Evolutionary conservation across 2,113 vertebrate species (phyloP).

Genomic region (Strix uralensis): DNA sequence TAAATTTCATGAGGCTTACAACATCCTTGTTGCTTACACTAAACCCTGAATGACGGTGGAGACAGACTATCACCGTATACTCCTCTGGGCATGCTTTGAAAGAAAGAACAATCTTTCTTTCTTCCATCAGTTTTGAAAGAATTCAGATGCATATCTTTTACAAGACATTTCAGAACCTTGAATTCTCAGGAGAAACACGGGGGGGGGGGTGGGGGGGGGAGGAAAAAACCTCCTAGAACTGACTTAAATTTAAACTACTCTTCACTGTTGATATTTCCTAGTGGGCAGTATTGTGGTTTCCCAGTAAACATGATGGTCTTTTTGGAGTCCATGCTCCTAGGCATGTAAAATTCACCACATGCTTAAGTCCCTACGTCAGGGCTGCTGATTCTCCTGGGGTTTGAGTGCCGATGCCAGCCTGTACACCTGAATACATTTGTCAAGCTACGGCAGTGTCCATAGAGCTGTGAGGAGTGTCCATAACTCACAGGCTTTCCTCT

Average conservation of each 20-base stretch:
- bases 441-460: background rate
- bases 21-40: background rate
- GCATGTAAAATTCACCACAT: background rate
- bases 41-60: background rate
- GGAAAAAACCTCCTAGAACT: rapidly evolving
- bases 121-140: background rate
- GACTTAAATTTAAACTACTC: background rate
- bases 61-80: background rate
- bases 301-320: background rate
- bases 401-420: background rate
- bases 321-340: background rate
- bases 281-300: background rate
- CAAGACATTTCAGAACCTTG: background rate
- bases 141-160: background rate
- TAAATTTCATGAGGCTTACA: constrained; percentile 11
- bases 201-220: too few relatives aligned
- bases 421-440: background rate
- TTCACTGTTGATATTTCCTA: background rate
- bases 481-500: background rate
- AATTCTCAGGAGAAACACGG: background rate
- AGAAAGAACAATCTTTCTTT: background rate
- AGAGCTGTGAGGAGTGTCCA: background rate
- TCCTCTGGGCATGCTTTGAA: background rate
- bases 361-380: background rate
- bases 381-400: background rate